Evolutionary conservation across 2,888 invertebrate genomes (phyloP).

Genomic region (Hemaris fuciformis): DNA sequence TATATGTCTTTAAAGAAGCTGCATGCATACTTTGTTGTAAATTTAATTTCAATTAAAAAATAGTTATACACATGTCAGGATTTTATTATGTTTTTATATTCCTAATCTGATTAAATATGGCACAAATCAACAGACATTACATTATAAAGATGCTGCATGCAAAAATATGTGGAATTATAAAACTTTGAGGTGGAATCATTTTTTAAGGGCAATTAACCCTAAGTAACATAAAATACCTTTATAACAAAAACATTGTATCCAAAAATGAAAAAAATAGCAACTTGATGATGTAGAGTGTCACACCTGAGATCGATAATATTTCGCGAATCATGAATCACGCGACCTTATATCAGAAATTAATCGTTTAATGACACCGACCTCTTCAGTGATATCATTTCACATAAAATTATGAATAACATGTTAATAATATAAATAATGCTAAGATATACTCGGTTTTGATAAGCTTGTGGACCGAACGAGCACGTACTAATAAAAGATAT

Average conservation of each 20-base stretch:
- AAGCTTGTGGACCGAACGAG: background rate
- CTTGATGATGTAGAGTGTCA: background rate
- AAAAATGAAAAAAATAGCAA: background rate
- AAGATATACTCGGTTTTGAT: background rate
- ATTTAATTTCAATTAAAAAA: too few species aligned
- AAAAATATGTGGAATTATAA: too few species aligned
- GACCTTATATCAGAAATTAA: background rate
- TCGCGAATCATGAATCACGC: background rate
- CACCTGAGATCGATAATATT: background rate
- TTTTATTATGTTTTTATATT: too few species aligned
- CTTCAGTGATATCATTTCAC: background rate
- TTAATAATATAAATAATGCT: background rate
- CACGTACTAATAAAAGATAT: background rate
- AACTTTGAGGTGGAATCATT: too few species aligned
- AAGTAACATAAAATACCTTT: too few species aligned
- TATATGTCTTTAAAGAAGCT: too few species aligned
- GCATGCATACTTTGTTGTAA: too few species aligned
- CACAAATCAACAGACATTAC: too few species aligned
- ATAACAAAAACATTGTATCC: background rate
- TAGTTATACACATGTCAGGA: too few species aligned
- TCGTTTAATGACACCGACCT: background rate
- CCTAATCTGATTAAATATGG: too few species aligned
- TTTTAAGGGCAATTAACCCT: too few species aligned
- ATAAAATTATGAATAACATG: background rate
- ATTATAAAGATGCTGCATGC: too few species aligned